Base-by-base conservation (phyloP, 1,140 invertebrate genomes). In the Neotoxoptera formosana region DNA sequence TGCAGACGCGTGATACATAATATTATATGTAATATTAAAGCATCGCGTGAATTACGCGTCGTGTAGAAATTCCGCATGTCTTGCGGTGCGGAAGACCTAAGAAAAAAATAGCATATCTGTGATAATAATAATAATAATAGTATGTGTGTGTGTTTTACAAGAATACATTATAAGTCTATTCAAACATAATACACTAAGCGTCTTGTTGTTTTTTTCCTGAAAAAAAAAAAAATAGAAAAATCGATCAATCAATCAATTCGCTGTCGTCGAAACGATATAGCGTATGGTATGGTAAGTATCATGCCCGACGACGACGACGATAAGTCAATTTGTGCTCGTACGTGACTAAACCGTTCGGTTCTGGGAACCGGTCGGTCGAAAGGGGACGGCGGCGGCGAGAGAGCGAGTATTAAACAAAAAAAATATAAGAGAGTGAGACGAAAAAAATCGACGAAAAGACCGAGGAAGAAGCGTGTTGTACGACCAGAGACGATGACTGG, bases 291-390 rank as follows among this genome's bases (percentile, higher is more conserved):
- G n/a, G n/a, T n/a, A n/a, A n/a, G n/a, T 30, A 67, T 67, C 60
- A 84, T 84, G 30, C 51, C 20, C 20, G 23, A 36, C n/a, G 6
- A 36, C 53, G 90, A 25, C n/a, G 90, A 91, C 87, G 90, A 91
- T 84, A 84, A 92, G 91, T 92, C 76, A 92, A 92, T 92, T 92
- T 84, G 91, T 84, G 91, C 34, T 36, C 34, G 76, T 84, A 84
- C 81, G 91, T 93, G 91, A 93, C 91, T 51, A 93, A 93, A 93
- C 41, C 67, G 91, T 93, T 93, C 41, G 91, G 91, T 93, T 93
- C 81, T 93, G 91, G 91, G 91, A 93, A 93, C 91, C 48, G 11
- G 47, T 53, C 25, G 45, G 51, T n/a, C n/a, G n/a, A 88, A 93
- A 7, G n/a, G 6, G 51, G 23, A 90, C 56, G 89, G 51, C 56